Evolutionary conservation across 2,797 vertebrate species (phyloP).

Genomic region (Eulemur rubriventer): DNA sequence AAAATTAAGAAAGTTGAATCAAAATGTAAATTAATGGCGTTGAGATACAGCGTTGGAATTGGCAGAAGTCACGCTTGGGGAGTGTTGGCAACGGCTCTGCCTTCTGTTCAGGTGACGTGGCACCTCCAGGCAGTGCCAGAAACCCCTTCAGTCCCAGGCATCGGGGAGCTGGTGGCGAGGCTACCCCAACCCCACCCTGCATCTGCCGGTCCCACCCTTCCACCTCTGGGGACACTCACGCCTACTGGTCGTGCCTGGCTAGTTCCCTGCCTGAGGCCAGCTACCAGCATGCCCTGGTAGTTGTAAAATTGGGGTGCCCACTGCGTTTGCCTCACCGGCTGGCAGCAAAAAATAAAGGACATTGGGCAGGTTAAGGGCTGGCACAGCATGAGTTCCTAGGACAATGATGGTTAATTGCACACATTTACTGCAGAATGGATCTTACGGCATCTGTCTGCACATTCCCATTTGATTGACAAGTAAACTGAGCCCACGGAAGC

Average conservation of each 20-base stretch:
- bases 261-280: neutral
- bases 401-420: rapidly evolving
- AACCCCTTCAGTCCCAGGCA: conserved; percentile 7
- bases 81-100: neutral
- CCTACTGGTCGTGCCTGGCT: neutral
- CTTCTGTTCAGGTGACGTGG: conserved; percentile 66
- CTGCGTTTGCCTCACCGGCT: neutral
- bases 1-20: conserved; percentile 78
- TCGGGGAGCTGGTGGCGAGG: neutral
- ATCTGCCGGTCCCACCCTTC: neutral
- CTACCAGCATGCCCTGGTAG: neutral
- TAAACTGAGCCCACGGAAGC: neutral
- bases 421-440: neutral
- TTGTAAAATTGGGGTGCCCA: neutral
- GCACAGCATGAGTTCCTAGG: neutral
- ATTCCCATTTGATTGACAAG: neutral
- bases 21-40: conserved; percentile 73
- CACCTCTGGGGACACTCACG: neutral
- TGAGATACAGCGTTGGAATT: conserved; percentile 8
- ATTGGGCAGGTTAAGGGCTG: neutral
- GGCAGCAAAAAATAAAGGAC: neutral
- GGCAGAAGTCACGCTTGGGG: neutral
- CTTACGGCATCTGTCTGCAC: neutral
- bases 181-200: neutral
- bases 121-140: neutral